Evolutionary conservation across 2,888 invertebrate species (phyloP).

Genomic region (Crossocerus cetratus): DNA sequence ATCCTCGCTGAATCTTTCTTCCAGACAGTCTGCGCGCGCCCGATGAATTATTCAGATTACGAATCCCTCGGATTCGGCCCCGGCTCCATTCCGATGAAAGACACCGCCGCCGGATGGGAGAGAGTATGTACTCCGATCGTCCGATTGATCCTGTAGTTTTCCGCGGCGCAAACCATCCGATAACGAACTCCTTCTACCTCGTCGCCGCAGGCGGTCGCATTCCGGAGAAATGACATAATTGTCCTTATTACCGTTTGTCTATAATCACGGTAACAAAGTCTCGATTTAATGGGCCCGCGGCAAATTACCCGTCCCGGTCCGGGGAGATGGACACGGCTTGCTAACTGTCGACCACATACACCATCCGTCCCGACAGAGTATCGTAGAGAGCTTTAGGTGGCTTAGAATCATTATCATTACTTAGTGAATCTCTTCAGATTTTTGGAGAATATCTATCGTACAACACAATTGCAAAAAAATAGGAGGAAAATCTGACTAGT

Average conservation of each 20-base stretch:
- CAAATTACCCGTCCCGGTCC: slow-evolving; percentile 68
- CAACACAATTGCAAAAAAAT: too few relatives aligned
- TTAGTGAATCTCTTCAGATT: too few relatives aligned
- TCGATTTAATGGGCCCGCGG: slow-evolving; percentile 64
- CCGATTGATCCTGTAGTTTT: slow-evolving; percentile 15
- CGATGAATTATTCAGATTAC: background rate
- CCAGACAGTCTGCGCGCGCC: background rate
- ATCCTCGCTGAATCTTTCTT: background rate
- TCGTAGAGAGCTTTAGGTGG: too few relatives aligned
- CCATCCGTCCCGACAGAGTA: too few relatives aligned
- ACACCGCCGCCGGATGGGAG: too few relatives aligned
- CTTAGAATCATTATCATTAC: too few relatives aligned
- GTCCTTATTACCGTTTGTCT: slow-evolving; percentile 73
- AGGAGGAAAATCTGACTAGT: too few relatives aligned
- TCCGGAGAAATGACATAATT: slow-evolving; percentile 72
- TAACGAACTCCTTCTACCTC: slow-evolving; percentile 65
- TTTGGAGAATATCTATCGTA: too few relatives aligned
- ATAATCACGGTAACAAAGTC: slow-evolving; percentile 68
- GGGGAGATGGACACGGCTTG: slow-evolving; percentile 27
- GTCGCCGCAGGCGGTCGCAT: slow-evolving; percentile 68
- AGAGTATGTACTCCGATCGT: background rate
- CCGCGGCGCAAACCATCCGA: slow-evolving; percentile 14
- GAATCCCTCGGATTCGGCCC: background rate
- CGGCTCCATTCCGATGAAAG: too few relatives aligned
- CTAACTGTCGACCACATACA: slow-evolving; percentile 14